Percentiles rank a stretch among this genome's conserved stretches.
phyloP scores from a whole-genome alignment of 2,113 vertebrate genomes.

The Recurvirostra avosetta region DNA sequence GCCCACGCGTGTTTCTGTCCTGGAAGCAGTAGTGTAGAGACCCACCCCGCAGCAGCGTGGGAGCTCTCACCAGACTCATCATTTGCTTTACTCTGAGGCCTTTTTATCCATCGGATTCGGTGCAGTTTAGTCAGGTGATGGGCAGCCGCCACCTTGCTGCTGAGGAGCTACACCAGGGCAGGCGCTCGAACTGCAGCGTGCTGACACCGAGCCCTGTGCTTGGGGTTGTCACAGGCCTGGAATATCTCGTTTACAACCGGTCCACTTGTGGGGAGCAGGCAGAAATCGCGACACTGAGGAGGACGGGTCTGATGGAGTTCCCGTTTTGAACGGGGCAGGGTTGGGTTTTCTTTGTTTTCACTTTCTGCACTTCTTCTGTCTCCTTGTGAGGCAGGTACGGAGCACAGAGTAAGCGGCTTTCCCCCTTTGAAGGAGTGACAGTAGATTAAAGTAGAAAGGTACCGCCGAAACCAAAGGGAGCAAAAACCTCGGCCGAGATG shows the following conservation, averaged over 20 bases:
- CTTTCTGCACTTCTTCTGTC: neutral
- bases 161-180: neutral
- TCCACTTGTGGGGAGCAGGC: rapidly evolving
- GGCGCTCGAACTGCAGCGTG: too few species aligned
- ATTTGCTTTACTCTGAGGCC: neutral
- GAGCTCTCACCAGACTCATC: neutral
- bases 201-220: neutral
- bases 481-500: neutral
- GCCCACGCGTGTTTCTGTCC: rapidly evolving
- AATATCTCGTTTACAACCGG: neutral
- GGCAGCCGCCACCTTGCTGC: neutral
- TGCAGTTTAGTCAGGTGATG: rapidly evolving
- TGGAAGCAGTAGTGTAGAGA: neutral
- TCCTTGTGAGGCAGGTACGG: neutral
- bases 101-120: neutral
- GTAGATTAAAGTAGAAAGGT: neutral
- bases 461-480: neutral
- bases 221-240: neutral
- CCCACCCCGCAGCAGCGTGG: rapidly evolving
- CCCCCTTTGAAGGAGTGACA: neutral
- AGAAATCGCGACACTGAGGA: rapidly evolving
- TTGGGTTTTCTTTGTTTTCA: neutral
- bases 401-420: neutral
- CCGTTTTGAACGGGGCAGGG: too few species aligned
- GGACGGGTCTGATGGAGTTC: neutral